A percentile compares a stretch with the other conserved stretches of the same genome.
These are phyloP conservation scores for Gryllus bimaculatus DNA, from an alignment of 1,140 invertebrate species.

Conservation along the genomic window DNA sequence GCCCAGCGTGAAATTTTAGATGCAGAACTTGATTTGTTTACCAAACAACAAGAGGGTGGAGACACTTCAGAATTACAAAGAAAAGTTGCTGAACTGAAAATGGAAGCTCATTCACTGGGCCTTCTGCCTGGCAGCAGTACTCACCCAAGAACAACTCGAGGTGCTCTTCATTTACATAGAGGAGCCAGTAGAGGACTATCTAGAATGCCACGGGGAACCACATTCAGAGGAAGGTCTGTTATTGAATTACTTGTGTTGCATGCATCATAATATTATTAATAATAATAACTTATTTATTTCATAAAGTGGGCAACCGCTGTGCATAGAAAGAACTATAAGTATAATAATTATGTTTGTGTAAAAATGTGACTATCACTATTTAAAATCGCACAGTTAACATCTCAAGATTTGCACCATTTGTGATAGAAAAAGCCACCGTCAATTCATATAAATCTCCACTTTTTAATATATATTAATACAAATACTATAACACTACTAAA, in stretches of 20 bases:
- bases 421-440: no score
- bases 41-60: slow-evolving; percentile 67
- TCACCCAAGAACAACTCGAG: background rate
- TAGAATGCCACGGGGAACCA: background rate
- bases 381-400: no score
- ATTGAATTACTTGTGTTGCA: background rate
- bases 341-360: no score
- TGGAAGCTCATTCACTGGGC: slow-evolving; percentile 14
- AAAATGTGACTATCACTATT: no score
- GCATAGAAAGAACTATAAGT: background rate
- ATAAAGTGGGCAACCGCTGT: background rate
- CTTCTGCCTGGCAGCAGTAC: background rate
- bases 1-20: slow-evolving; percentile 77
- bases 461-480: no score
- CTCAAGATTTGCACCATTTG: no score
- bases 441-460: no score
- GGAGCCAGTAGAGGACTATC: background rate
- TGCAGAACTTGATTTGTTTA: slow-evolving; percentile 78
- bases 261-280: background rate
- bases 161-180: slow-evolving; percentile 1
- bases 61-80: slow-evolving; percentile 63
- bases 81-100: slow-evolving; percentile 59
- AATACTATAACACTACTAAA: no score
- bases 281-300: background rate
- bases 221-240: slow-evolving; percentile 9